A percentile compares a stretch with the other conserved stretches of the same genome.
These are phyloP conservation scores for Apis laboriosa DNA, from an alignment of 1,140 invertebrate species.

Conservation along the genomic window DNA sequence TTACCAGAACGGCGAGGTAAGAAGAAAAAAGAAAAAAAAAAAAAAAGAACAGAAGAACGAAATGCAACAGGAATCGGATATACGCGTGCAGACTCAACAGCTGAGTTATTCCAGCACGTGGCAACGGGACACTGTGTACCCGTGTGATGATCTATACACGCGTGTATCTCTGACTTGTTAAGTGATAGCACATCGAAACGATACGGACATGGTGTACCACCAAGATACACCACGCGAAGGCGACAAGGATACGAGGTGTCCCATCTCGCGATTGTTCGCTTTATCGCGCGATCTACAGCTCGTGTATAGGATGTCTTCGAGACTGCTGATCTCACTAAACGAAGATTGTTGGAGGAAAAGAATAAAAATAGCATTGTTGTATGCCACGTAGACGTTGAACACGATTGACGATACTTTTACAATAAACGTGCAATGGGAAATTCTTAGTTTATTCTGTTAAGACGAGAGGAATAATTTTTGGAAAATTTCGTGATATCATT, in stretches of 20 bases:
- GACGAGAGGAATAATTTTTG: no score
- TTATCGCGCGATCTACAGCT: slow-evolving; percentile 21
- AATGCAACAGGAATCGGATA: slow-evolving; percentile 28
- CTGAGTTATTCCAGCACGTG: slow-evolving; percentile 41
- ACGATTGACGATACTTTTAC: no score
- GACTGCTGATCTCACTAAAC: slow-evolving; percentile 24
- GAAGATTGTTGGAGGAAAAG: slow-evolving; percentile 15
- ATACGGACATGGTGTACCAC: neutral
- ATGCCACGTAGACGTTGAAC: neutral
- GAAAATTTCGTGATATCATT: no score
- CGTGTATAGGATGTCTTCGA: slow-evolving; percentile 11
- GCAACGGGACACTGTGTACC: slow-evolving; percentile 31
- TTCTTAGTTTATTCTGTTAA: no score
- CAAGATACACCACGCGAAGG: no score
- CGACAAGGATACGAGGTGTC: slow-evolving; percentile 25
- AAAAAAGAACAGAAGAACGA: neutral
- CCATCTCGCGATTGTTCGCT: slow-evolving; percentile 37
- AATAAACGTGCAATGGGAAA: no score
- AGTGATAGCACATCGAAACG: slow-evolving; percentile 25
- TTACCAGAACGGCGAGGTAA: neutral
- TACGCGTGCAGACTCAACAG: slow-evolving; percentile 39
- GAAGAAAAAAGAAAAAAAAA: neutral
- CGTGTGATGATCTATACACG: slow-evolving; percentile 13
- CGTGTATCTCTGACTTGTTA: neutral
- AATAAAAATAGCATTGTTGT: neutral